Evolutionary conservation across 2,113 vertebrate genomes (phyloP).

Genomic region (Rynchops niger): DNA sequence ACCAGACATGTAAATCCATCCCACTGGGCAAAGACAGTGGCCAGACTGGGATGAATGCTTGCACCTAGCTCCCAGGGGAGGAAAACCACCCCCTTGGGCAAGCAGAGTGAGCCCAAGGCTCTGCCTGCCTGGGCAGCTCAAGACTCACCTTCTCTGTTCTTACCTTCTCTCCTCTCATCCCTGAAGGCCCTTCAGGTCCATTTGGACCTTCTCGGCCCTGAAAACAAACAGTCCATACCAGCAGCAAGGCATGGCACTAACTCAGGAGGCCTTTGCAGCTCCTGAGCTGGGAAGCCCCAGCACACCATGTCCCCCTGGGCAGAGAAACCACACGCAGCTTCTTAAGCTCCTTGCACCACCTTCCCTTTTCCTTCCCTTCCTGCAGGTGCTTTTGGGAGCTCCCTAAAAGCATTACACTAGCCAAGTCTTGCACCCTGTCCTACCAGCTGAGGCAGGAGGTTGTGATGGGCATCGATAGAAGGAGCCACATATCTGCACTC

Average conservation of each 20-base stretch:
- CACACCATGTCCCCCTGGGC: accelerated
- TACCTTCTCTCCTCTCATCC: slow-evolving; percentile 84
- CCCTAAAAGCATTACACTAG: neutral
- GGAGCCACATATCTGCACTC: slow-evolving; percentile 53
- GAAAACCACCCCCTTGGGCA: neutral
- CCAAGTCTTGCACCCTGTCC: neutral
- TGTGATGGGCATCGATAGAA: accelerated
- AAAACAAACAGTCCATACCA: neutral
- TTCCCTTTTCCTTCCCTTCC: neutral
- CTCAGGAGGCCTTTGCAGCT: neutral
- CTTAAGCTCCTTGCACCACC: neutral
- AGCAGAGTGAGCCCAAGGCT: accelerated
- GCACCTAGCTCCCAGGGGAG: neutral
- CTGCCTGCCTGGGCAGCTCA: neutral
- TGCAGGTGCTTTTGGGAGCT: neutral
- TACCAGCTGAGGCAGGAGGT: neutral
- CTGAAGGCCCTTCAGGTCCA: slow-evolving; percentile 73
- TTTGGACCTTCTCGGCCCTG: slow-evolving; percentile 77
- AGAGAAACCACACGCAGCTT: neutral
- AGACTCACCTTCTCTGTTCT: neutral
- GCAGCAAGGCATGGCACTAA: neutral
- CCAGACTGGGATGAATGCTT: neutral
- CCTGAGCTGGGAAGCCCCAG: accelerated
- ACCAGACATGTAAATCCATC: neutral
- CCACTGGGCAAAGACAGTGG: neutral